Conservation (phyloP, 2,113 vertebrate species). For the Theristicus caerulescens region DNA sequence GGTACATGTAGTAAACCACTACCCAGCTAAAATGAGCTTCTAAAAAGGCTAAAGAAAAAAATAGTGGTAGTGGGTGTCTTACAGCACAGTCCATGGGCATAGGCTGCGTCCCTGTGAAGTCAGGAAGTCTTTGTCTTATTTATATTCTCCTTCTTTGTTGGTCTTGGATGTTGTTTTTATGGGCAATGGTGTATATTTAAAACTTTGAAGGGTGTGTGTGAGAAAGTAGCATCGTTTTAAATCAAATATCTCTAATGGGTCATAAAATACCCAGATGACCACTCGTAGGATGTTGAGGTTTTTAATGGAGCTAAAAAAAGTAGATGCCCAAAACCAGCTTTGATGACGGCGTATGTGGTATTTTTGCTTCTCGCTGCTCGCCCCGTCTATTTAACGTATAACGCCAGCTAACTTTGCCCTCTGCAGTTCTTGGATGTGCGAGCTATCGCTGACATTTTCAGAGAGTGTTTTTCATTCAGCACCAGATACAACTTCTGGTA, state of each 20-base stretch:
- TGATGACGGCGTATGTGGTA: accelerated
- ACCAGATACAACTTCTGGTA: not conserved
- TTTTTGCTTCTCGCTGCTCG: not conserved
- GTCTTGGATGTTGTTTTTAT: not conserved
- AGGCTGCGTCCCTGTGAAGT: not conserved
- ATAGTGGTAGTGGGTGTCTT: not conserved
- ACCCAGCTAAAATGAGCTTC: not conserved
- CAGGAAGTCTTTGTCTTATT: not conserved
- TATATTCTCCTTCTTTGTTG: not conserved
- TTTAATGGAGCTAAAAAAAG: not conserved
- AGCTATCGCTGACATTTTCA: accelerated
- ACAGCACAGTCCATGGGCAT: not conserved
- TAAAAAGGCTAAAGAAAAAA: not conserved
- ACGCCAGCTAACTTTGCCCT: not conserved
- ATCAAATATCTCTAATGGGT: not conserved
- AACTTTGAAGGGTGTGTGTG: not conserved
- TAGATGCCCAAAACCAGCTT: not conserved
- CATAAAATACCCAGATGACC: not conserved
- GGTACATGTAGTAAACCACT: not conserved
- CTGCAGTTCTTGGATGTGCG: accelerated
- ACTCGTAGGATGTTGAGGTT: not conserved
- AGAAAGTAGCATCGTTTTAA: accelerated
- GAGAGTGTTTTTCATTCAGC: not conserved
- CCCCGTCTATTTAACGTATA: accelerated
- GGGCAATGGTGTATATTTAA: accelerated